Conservation (phyloP, 2,888 invertebrate genomes). For the Pristionchus arcanus region DNA sequence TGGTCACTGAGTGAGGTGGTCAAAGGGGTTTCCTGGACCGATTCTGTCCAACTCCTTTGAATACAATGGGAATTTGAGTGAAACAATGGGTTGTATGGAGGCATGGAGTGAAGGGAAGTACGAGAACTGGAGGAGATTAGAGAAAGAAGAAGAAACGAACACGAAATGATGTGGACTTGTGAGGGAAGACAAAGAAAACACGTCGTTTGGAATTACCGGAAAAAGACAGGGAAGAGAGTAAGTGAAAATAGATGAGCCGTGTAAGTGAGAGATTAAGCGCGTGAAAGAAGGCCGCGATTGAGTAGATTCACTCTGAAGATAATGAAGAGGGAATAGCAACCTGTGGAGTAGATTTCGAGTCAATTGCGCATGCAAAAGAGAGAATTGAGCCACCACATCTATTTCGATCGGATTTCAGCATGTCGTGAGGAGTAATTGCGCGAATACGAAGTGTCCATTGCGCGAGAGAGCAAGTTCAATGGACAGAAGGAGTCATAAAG, state of each 20-base stretch:
- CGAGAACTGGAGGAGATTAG: constrained; percentile 43
- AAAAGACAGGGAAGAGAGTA: constrained; percentile 1
- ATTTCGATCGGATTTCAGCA: not conserved
- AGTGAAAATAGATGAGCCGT: constrained; percentile 43
- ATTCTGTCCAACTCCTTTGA: not conserved
- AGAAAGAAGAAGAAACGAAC: constrained; percentile 34
- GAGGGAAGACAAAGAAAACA: constrained; percentile 26
- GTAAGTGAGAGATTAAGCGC: constrained; percentile 7
- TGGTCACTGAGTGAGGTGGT: constrained; percentile 3
- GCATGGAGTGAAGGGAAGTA: constrained; percentile 44
- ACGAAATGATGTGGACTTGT: constrained; percentile 23
- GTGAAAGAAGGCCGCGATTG: constrained; percentile 49
- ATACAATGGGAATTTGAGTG: constrained; percentile 19
- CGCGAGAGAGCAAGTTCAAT: constrained; percentile 30
- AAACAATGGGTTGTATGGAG: constrained; percentile 48
- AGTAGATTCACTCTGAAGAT: constrained; percentile 7
- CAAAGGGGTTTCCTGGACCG: constrained; percentile 41
- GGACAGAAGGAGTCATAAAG: not conserved
- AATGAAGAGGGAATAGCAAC: not conserved
- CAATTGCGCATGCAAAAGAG: constrained; percentile 40
- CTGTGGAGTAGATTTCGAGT: constrained; percentile 20
- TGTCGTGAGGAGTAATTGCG: constrained; percentile 38
- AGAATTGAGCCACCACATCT: constrained; percentile 5
- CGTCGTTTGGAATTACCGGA: not conserved
- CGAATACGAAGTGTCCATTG: constrained; percentile 9